Percentiles rank a stretch among this genome's conserved stretches.
Conservation (phyloP, 2,113 vertebrate species). For the Chloropsis cyanopogon region DNA sequence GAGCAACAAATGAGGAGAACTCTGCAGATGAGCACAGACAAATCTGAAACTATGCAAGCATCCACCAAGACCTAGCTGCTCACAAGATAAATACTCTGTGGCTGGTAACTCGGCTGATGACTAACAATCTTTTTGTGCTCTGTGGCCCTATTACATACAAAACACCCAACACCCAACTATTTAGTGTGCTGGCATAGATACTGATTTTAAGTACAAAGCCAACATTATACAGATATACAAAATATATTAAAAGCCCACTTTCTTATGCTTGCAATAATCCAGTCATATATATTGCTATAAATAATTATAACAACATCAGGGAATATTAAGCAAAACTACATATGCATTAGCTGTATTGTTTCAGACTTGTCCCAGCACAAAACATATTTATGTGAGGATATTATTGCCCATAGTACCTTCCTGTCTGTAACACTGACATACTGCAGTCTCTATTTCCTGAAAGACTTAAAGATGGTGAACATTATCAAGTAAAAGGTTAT, state of each 20-base stretch:
- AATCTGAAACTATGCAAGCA: conserved; percentile 63
- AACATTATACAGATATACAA: neutral
- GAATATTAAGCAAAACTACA: neutral
- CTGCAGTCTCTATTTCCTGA: neutral
- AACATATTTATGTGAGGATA: neutral
- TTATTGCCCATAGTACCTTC: neutral
- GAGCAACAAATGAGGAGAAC: conserved; percentile 64
- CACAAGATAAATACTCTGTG: conserved; percentile 68
- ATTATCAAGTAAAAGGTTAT: neutral
- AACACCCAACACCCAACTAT: neutral
- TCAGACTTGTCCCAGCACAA: neutral
- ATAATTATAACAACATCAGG: neutral
- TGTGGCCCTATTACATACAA: neutral
- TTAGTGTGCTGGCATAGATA: neutral
- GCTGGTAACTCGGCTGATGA: conserved; percentile 58
- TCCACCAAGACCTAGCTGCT: conserved; percentile 68
- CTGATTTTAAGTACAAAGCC: neutral
- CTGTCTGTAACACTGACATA: neutral
- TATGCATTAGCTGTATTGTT: neutral
- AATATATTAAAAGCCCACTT: neutral
- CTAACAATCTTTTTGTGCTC: conserved; percentile 51
- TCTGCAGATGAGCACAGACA: conserved; percentile 69
- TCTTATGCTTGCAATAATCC: neutral
- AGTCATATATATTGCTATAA: neutral
- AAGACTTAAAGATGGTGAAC: neutral